phyloP scores from a whole-genome alignment of 2,113 vertebrate species.

The Motacilla alba region DNA sequence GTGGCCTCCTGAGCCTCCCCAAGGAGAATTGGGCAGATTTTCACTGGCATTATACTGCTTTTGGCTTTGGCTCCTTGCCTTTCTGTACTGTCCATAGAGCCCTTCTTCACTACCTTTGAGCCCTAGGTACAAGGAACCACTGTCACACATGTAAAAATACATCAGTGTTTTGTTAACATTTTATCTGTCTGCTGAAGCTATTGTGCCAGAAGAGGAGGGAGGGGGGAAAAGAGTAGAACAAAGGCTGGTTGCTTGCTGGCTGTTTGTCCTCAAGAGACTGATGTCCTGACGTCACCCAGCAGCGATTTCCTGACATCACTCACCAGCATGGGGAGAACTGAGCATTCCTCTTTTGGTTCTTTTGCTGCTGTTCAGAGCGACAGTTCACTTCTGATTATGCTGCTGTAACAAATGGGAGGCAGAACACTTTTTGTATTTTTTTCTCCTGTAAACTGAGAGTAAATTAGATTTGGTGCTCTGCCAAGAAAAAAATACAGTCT shows the following conservation, averaged over 20 bases:
- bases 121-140: neutral
- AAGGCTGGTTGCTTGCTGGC: conserved; percentile 20
- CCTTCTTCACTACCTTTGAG: neutral
- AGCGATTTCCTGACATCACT: neutral
- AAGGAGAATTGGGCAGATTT: neutral
- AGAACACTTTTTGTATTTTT: neutral
- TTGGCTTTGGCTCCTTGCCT: neutral
- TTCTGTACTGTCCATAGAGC: neutral
- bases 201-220: neutral
- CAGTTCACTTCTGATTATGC: neutral
- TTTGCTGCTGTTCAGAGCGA: neutral
- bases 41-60: neutral
- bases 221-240: neutral
- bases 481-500: conserved; percentile 34
- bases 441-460: conserved; percentile 4
- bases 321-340: neutral
- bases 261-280: conserved; percentile 22
- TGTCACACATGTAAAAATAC: neutral
- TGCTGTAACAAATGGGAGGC: neutral
- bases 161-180: neutral
- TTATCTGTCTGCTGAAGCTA: neutral
- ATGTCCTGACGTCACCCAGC: conserved; percentile 5
- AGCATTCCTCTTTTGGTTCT: neutral
- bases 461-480: conserved; percentile 31
- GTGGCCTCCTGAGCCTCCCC: neutral